Base-by-base conservation (phyloP, 2,113 vertebrate species). In the Hippocampus comes region DNA sequence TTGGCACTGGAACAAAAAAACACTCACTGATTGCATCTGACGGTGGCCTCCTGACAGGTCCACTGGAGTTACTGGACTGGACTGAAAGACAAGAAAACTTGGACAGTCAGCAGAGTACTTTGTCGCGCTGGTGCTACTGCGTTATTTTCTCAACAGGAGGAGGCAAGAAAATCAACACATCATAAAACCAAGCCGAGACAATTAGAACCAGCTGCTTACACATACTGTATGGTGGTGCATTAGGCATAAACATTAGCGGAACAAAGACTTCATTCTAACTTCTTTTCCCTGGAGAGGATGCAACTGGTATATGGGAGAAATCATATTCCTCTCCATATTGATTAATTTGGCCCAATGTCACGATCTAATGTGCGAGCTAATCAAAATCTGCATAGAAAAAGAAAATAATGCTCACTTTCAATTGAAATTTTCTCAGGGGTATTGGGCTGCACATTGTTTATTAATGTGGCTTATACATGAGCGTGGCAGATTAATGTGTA, bases 11-110 rank as follows among this genome's bases (percentile, higher is more conserved):
- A 43, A 86, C 34, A 6, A 46, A 46, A 88, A 83, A 79, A 85
- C 79, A 93, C 93, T 94, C 82, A 94, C 93, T 93, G 79, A 91
- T 73, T 77, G 87, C 84, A 42, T 90, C 85, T 60, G 80, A 60
- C 72, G 73, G 82, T 67, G 93, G 91, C 84, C 68, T 93, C 79
- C 74, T 91, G 68, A 70, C 83, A 67, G 75, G 84, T 80, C 71
- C 90, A 25, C 68, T 91, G 25, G 82, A 82, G 85, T 91, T 91
- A 84, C 90, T 88, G 78, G 93, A 90, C 80, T 94, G 92, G 78
- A 94, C 93, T 94, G 84, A 87, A 90, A 91, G 61, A 79, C 63
- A 87, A 80, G 84, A 78, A 79, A 69, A 82, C 68, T 78, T 23
- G 42, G 72, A 79, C 67, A 79, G 74, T 87, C 74, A 82, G 64